Evolutionary conservation across 2,888 invertebrate genomes (phyloP).

Genomic region (Alloscopus bannaensis): DNA sequence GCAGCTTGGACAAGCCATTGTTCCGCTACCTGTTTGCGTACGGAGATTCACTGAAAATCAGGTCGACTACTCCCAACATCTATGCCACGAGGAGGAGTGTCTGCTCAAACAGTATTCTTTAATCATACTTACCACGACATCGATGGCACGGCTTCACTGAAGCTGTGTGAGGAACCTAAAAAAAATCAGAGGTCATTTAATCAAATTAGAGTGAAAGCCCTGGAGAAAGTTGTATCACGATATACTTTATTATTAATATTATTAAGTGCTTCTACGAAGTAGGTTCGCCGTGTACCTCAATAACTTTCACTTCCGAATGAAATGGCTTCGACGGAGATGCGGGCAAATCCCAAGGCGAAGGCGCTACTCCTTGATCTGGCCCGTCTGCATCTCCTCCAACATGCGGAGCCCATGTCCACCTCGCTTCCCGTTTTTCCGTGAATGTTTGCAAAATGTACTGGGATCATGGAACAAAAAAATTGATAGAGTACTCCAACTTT

Average conservation of each 20-base stretch:
- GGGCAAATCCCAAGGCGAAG: constrained; percentile 77
- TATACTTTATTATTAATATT: neutral
- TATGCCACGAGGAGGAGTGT: neutral
- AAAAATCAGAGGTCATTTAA: neutral
- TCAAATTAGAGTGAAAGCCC: too few species aligned
- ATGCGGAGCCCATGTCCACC: constrained; percentile 78
- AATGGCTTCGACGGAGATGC: constrained; percentile 76
- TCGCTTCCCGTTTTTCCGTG: constrained; percentile 77
- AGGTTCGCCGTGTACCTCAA: constrained; percentile 72
- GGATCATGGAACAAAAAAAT: too few species aligned
- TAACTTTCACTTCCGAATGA: constrained; percentile 76
- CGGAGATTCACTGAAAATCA: too few species aligned
- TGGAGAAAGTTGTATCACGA: too few species aligned
- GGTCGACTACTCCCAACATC: neutral
- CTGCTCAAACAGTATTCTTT: neutral
- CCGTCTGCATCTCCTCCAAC: constrained; percentile 76
- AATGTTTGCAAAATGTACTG: constrained; percentile 79
- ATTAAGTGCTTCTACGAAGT: neutral
- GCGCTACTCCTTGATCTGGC: constrained; percentile 75
- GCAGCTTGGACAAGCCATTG: constrained; percentile 75
- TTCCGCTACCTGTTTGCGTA: constrained; percentile 73
- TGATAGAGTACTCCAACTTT: neutral
- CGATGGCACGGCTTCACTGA: constrained; percentile 76
- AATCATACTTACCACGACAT: constrained; percentile 74
- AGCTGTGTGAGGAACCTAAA: constrained; percentile 77